Percentiles rank a stretch among this genome's conserved stretches.
These are phyloP conservation scores for Eupleurogrammus muticus DNA, from an alignment of 2,797 vertebrate species.

Conservation along the genomic window DNA sequence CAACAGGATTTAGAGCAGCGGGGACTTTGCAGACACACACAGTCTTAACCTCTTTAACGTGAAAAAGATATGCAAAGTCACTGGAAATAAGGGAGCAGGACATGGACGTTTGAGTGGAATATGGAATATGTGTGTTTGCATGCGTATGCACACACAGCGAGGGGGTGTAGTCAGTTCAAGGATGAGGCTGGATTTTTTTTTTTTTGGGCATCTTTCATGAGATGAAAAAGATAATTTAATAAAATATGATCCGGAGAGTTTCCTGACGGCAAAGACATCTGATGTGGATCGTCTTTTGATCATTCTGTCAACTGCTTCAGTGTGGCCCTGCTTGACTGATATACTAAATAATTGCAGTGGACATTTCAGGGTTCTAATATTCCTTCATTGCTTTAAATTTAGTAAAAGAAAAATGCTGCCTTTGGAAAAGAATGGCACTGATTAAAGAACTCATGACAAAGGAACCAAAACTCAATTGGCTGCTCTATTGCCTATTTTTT, in stretches of 20 bases:
- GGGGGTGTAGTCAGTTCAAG: not conserved
- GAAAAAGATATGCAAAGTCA: conserved; percentile 25
- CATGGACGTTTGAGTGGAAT: conserved; percentile 15
- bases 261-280: conserved; percentile 49
- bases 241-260: conserved; percentile 48
- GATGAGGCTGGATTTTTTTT: conserved; percentile 7
- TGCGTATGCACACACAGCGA: not conserved
- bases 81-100: conserved; percentile 31
- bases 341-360: conserved; percentile 40
- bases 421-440: conserved; percentile 38
- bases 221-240: conserved; percentile 53
- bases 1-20: conserved; percentile 53
- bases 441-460: conserved; percentile 57
- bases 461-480: conserved; percentile 37
- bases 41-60: conserved; percentile 47
- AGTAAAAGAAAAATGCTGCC: conserved; percentile 43
- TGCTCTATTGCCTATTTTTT: conserved; percentile 53
- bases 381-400: conserved; percentile 55
- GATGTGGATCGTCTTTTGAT: conserved; percentile 51
- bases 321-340: conserved; percentile 56
- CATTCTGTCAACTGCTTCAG: conserved; percentile 45
- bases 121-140: conserved; percentile 16
- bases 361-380: conserved; percentile 53
- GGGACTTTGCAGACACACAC: conserved; percentile 22
- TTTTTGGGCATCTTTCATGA: conserved; percentile 49